phyloP scores from a whole-genome alignment of 2,113 vertebrate genomes.

The Ceuthmochares aereus region DNA sequence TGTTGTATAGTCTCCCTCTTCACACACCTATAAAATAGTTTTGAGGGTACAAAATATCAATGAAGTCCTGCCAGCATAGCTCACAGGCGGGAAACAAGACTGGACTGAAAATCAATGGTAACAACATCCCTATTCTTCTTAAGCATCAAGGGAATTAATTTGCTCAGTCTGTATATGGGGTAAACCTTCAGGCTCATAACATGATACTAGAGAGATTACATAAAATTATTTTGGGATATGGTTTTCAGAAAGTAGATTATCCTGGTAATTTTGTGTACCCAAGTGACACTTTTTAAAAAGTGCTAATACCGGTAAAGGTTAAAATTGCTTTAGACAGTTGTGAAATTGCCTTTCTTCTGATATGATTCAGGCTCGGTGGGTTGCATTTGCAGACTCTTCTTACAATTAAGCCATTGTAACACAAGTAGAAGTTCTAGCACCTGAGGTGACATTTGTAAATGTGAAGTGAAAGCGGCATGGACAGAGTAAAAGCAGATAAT shows the following conservation, averaged over 20 bases:
- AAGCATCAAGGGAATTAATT: not conserved
- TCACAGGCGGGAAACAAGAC: not conserved
- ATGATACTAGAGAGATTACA: not conserved
- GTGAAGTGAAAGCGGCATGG: not conserved
- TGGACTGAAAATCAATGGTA: not conserved
- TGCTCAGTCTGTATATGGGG: not conserved
- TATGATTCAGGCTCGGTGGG: not conserved
- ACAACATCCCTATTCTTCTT: not conserved
- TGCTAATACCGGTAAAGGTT: not conserved
- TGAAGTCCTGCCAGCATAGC: not conserved
- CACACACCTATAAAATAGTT: not conserved
- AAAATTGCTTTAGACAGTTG: not conserved
- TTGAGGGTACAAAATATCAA: not conserved
- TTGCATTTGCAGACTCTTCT: not conserved
- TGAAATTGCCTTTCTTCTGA: not conserved
- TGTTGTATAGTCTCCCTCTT: not conserved
- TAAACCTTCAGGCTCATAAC: not conserved
- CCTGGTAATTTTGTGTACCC: not conserved
- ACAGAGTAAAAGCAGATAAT: not conserved
- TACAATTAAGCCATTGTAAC: not conserved
- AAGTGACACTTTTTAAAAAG: not conserved
- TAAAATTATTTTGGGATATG: not conserved
- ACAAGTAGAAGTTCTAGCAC: not conserved
- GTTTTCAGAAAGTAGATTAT: not conserved
- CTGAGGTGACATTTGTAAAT: not conserved